Evolutionary conservation across 2,888 invertebrate species (phyloP).

Genomic region (Quadroppia sp.): DNA sequence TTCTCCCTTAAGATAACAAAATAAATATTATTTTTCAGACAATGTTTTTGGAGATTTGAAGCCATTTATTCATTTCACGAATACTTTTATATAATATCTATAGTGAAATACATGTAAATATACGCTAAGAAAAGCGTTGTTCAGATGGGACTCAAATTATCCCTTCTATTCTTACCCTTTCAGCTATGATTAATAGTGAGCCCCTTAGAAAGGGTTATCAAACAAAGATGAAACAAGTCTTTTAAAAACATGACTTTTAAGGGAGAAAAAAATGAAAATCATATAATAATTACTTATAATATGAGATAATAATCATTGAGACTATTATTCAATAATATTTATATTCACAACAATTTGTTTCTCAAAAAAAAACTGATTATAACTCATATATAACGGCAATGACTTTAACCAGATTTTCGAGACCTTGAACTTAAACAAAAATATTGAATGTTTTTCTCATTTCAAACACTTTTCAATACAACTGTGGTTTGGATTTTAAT

Average conservation of each 20-base stretch:
- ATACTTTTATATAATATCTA: too few species aligned
- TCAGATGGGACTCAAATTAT: too few species aligned
- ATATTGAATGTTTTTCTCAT: too few species aligned
- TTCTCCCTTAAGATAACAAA: too few species aligned
- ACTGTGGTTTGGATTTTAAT: background rate
- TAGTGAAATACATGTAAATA: too few species aligned
- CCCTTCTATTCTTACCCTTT: too few species aligned
- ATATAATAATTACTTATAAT: background rate
- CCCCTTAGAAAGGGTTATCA: background rate
- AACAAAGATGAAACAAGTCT: background rate
- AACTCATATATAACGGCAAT: too few species aligned
- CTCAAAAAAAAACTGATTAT: too few species aligned
- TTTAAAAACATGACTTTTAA: background rate
- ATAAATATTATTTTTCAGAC: too few species aligned
- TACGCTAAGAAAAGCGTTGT: too few species aligned
- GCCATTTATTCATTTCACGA: too few species aligned
- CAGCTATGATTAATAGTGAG: background rate
- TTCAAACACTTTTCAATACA: background rate
- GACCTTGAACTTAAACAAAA: background rate
- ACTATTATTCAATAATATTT: slow-evolving; percentile 1
- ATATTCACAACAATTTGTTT: background rate
- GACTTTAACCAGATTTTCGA: background rate
- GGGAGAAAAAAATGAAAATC: background rate
- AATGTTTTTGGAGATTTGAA: too few species aligned
- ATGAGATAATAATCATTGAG: background rate